These are phyloP conservation scores for Thyatira batis DNA, from an alignment of 2,888 invertebrate species.

Conservation along the genomic window DNA sequence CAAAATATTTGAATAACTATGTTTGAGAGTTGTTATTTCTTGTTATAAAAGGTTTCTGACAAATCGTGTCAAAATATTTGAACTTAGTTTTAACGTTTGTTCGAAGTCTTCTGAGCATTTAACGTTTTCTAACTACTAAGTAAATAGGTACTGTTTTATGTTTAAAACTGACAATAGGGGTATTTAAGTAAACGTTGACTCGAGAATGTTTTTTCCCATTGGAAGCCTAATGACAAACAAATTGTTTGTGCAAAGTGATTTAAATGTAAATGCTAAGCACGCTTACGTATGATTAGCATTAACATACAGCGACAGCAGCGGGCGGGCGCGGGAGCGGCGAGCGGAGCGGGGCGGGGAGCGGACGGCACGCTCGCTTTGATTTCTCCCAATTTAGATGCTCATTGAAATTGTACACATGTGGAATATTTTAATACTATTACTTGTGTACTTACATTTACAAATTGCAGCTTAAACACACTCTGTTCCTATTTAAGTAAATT, in stretches of 20 bases:
- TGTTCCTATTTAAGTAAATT: neutral
- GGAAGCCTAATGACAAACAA: neutral
- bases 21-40: too few relatives aligned
- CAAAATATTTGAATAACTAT: too few relatives aligned
- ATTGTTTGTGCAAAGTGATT: neutral
- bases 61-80: too few relatives aligned
- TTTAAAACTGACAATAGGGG: too few relatives aligned
- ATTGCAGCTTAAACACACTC: neutral
- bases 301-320: neutral
- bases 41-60: too few relatives aligned
- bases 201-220: neutral
- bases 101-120: too few relatives aligned
- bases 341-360: neutral
- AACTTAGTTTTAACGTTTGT: too few relatives aligned
- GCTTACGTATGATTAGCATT: neutral
- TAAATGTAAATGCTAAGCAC: neutral
- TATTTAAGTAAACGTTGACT: too few relatives aligned
- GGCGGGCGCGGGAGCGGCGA: neutral
- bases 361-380: neutral
- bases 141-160: too few relatives aligned
- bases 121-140: too few relatives aligned
- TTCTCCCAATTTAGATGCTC: neutral
- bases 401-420: neutral
- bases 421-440: slow-evolving; percentile 1
- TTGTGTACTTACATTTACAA: neutral